phyloP scores from a whole-genome alignment of 2,113 vertebrate genomes.

The Nibea coibor region DNA sequence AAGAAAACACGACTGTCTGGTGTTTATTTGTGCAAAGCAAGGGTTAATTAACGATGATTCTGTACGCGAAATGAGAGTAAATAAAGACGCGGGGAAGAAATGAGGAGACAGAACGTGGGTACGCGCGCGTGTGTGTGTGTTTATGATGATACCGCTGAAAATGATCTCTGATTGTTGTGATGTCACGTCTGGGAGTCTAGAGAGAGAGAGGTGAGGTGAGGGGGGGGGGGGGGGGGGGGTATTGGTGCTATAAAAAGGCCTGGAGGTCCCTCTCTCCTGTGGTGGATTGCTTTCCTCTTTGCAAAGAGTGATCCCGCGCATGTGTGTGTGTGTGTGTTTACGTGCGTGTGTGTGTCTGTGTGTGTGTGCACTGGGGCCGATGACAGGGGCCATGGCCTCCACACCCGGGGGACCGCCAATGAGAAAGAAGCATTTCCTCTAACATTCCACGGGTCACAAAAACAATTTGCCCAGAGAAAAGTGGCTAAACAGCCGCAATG shows the following conservation, averaged over 20 bases:
- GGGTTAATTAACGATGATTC: conserved; percentile 67
- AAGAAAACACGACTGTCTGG: conserved; percentile 55
- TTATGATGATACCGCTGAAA: conserved; percentile 73
- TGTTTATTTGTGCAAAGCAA: conserved; percentile 66
- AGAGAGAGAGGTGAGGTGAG: neutral
- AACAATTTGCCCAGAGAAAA: conserved; percentile 85
- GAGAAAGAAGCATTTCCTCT: conserved; percentile 88
- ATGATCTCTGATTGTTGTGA: conserved; percentile 81
- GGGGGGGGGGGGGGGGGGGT: conserved; percentile 35
- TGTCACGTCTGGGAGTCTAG: conserved; percentile 82
- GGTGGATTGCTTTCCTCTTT: conserved; percentile 83
- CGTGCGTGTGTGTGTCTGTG: conserved; percentile 25
- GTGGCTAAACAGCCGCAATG: conserved; percentile 81
- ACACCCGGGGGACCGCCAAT: conserved; percentile 84
- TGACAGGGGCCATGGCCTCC: conserved; percentile 85
- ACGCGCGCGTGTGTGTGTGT: neutral
- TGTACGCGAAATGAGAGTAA: conserved; percentile 20
- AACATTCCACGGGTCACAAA: conserved; percentile 85
- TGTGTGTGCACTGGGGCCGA: conserved; percentile 76
- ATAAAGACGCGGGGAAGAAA: conserved; percentile 16
- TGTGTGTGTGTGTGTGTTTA: conserved; percentile 46
- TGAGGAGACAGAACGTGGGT: neutral
- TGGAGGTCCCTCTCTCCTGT: conserved; percentile 79
- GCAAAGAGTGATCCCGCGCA: conserved; percentile 70
- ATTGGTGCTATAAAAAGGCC: conserved; percentile 81